Base-by-base conservation (phyloP, 1,140 invertebrate genomes). In the Pachyrhynchus sulphureomaculatus region DNA sequence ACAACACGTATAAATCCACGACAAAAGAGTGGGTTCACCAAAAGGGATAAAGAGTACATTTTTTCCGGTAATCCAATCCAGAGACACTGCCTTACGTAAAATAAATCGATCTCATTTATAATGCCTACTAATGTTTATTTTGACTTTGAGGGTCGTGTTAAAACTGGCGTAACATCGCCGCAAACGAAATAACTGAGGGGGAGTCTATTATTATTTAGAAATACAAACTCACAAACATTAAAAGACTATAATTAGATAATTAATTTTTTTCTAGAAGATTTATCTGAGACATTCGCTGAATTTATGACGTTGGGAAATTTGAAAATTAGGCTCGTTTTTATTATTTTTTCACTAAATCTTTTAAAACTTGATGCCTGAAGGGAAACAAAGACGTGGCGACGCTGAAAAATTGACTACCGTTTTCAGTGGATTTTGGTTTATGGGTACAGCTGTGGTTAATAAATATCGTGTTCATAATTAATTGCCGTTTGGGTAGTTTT, bases 301-400 rank as follows among this genome's bases (percentile, higher is more conserved):
- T 37, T 37, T 42, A 42, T 5, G 13, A 15, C 18, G 2, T 6
- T 42, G 39, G 39, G 39, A 42, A 42, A 42, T 17, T 21, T 6
- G 20, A 42, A 42, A 42, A 42, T 42, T 42, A 42, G 39, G 39
- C 39, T 9, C 39, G 39, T 42, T 42, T 42, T 42, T 42, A 42
- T 24, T 45, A 45, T 45, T 45, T 45, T 21, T 29, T 29, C 42
- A 45, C 12, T 45, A 20, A 45, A 45, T 45, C 42, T 17, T 41
- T 41, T 41, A 15, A 12, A 26, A 26, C 24, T 26, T 26, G 24
- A 26, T 26, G 24, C 24, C 24, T 8, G 24, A 8, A 3, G 24
- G 24, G 8, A 26, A 26, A 26, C 24, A 26, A 26, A 26, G 24
- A 3, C 8, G 24, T 8, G 24, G 8, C 24, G 8, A 26, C 24